Evolutionary conservation across 2,888 invertebrate species (phyloP).

Genomic region (Gerris lacustris): DNA sequence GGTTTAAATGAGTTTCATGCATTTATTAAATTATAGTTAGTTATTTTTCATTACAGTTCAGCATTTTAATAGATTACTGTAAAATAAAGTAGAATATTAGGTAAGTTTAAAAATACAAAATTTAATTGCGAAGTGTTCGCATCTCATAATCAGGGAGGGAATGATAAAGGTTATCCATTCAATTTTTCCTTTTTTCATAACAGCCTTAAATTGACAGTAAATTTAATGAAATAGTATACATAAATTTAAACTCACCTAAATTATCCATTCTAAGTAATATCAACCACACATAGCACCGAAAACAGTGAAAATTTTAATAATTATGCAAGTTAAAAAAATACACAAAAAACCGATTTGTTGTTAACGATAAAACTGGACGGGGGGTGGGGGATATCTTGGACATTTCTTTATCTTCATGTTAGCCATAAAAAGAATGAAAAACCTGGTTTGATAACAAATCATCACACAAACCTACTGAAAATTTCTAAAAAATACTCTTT

Average conservation of each 20-base stretch:
- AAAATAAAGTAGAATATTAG: too few relatives aligned
- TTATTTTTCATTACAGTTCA: too few relatives aligned
- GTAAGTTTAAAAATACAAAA: too few relatives aligned
- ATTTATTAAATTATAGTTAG: too few relatives aligned
- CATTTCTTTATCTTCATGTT: neutral
- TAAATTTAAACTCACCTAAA: neutral
- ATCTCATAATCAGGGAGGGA: neutral
- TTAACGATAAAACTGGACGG: neutral
- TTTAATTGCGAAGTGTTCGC: too few relatives aligned
- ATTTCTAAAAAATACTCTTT: neutral
- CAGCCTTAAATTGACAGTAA: neutral
- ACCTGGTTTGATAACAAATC: neutral
- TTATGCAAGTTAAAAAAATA: neutral
- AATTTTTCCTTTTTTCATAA: neutral
- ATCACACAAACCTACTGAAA: neutral
- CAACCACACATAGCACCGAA: neutral
- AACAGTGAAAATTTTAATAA: neutral
- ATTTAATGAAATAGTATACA: neutral
- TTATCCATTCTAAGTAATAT: neutral
- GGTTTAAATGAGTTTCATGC: too few relatives aligned
- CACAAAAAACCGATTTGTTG: neutral
- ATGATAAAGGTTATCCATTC: conserved; percentile 1
- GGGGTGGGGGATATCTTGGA: neutral
- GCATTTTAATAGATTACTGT: too few relatives aligned
- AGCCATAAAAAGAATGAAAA: neutral